Conservation (phyloP, 1,140 invertebrate genomes). For the Zaprionus davidi region DNA sequence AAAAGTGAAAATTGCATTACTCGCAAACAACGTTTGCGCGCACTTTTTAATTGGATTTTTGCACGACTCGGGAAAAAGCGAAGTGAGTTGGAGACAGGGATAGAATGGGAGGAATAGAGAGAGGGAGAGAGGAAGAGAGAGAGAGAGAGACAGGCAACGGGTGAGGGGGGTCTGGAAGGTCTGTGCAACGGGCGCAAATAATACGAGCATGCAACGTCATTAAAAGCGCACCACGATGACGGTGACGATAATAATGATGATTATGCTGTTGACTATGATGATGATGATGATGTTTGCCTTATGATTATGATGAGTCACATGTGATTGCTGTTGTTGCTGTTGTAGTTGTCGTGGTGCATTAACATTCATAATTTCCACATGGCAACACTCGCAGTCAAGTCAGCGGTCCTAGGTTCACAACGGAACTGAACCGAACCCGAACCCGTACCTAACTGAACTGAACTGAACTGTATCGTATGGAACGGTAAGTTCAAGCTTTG, state of each 20-base stretch:
- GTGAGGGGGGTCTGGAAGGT: constrained; percentile 30
- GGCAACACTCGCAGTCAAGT: constrained; percentile 52
- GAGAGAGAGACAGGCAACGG: constrained; percentile 17
- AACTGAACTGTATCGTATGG: background rate
- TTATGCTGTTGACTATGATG: constrained; percentile 57
- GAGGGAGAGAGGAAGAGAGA: background rate
- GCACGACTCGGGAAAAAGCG: constrained; percentile 9
- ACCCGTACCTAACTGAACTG: constrained; percentile 21
- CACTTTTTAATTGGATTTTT: constrained; percentile 79
- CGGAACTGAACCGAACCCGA: constrained; percentile 4
- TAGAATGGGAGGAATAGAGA: background rate
- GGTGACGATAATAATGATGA: constrained; percentile 44
- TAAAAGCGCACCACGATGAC: constrained; percentile 65
- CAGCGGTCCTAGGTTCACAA: constrained; percentile 40
- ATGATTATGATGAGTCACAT: constrained; percentile 81
- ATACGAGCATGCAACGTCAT: constrained; percentile 66
- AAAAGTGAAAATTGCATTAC: constrained; percentile 72
- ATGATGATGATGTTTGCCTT: constrained; percentile 12
- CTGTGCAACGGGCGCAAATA: constrained; percentile 74
- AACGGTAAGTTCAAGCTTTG: background rate
- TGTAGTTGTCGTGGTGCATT: constrained; percentile 52
- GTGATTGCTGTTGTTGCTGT: constrained; percentile 32
- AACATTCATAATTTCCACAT: constrained; percentile 81
- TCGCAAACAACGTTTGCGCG: constrained; percentile 62
- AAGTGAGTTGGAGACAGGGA: background rate